Percentiles rank a stretch among this genome's conserved stretches.
Evolutionary conservation across 2,888 invertebrate genomes (phyloP).

Genomic region (Calephelis perditalis): DNA sequence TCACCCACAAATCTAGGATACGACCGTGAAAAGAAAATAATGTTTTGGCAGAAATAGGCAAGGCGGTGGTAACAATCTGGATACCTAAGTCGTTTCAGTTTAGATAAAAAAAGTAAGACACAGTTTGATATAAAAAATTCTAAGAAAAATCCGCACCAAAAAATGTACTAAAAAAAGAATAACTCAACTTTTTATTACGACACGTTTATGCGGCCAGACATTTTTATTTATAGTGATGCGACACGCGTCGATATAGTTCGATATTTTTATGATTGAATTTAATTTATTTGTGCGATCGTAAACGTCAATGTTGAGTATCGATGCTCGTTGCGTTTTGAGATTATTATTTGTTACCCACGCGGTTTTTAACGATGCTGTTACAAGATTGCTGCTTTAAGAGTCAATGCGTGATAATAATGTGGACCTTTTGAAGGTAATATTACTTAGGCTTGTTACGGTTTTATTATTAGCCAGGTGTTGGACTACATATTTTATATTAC

Average conservation of each 20-base stretch:
- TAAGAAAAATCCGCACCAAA: conserved; percentile 30
- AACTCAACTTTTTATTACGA: conserved; percentile 57
- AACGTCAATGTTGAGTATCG: conserved; percentile 57
- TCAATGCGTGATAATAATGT: conserved; percentile 19
- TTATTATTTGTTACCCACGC: conserved; percentile 61
- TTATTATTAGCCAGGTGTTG: conserved; percentile 6
- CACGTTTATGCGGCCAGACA: conserved; percentile 50
- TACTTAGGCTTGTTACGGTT: conserved; percentile 17
- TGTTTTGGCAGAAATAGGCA: no score
- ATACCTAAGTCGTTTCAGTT: no score
- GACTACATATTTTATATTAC: no score
- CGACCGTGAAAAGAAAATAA: no score
- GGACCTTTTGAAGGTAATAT: conserved; percentile 14
- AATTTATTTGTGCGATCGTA: conserved; percentile 71
- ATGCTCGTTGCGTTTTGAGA: conserved; percentile 48
- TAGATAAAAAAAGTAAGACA: no score
- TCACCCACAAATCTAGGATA: no score
- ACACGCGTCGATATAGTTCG: conserved; percentile 62
- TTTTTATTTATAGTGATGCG: conserved; percentile 57
- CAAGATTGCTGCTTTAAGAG: conserved; percentile 44
- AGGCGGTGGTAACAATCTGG: no score
- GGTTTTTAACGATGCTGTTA: conserved; percentile 63
- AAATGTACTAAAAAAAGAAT: conserved; percentile 43
- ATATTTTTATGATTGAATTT: conserved; percentile 64
- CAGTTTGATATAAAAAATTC: conserved; percentile 40